These are phyloP conservation scores for Xiphophorus birchmanni DNA, from an alignment of 2,797 vertebrate species.

Conservation along the genomic window DNA sequence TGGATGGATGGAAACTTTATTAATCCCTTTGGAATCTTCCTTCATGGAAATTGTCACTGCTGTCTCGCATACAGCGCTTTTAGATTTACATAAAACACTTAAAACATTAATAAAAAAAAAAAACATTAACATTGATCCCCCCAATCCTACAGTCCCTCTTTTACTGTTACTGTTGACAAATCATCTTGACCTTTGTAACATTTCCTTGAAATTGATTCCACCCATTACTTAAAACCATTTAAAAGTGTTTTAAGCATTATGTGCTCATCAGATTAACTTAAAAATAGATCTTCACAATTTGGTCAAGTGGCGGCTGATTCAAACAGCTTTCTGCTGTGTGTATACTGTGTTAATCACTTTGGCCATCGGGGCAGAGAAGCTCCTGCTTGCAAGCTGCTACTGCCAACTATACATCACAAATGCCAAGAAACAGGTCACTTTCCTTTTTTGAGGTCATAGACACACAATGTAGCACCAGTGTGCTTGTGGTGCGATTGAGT, in stretches of 20 bases:
- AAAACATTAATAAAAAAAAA: too few relatives aligned
- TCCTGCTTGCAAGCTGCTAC: slow-evolving; percentile 5
- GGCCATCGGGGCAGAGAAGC: background rate
- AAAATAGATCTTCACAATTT: background rate
- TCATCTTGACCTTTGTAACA: background rate
- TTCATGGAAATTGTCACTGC: too few relatives aligned
- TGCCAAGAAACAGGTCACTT: background rate
- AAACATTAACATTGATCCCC: too few relatives aligned
- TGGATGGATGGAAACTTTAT: too few relatives aligned
- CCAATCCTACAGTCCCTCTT: too few relatives aligned
- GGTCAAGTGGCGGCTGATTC: background rate
- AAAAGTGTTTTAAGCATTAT: background rate
- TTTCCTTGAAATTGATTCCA: background rate
- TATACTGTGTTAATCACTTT: background rate
- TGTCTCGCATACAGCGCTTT: too few relatives aligned
- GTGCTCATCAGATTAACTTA: background rate
- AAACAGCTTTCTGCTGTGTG: background rate
- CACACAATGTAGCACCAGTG: slow-evolving; percentile 6
- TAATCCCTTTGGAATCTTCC: too few relatives aligned
- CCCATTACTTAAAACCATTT: background rate
- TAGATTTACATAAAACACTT: too few relatives aligned
- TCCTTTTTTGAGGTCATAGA: slow-evolving; percentile 17
- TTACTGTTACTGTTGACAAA: too few relatives aligned
- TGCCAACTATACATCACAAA: slow-evolving; percentile 7
- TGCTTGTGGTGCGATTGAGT: slow-evolving; percentile 35